These are phyloP conservation scores for Cyanoderma ruficeps DNA, from an alignment of 2,113 vertebrate genomes.

Conservation along the genomic window DNA sequence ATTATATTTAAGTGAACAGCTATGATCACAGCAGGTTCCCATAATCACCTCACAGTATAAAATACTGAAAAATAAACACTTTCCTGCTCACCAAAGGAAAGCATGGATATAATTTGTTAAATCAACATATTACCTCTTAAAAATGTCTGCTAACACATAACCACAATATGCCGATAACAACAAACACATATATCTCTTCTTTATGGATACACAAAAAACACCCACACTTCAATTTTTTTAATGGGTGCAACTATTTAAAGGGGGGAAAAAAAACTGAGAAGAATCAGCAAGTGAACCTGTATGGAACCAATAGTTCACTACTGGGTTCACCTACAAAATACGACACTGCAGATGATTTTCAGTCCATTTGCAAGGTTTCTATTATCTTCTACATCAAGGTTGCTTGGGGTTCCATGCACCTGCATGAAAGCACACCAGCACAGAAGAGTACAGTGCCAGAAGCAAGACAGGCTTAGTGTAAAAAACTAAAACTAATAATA, in stretches of 20 bases:
- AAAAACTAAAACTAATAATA: background rate
- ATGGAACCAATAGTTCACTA: background rate
- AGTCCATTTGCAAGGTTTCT: background rate
- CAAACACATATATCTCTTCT: background rate
- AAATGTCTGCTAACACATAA: background rate
- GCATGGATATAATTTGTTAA: background rate
- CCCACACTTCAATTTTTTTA: background rate
- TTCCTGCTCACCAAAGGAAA: background rate
- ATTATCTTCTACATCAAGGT: background rate
- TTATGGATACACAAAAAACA: background rate
- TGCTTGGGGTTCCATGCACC: background rate
- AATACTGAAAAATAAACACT: constrained; percentile 39
- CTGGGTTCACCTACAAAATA: background rate
- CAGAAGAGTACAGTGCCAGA: background rate
- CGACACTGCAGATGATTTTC: background rate
- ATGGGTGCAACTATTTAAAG: background rate
- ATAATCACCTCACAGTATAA: constrained; percentile 3
- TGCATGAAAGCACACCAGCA: background rate
- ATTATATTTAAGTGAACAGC: background rate
- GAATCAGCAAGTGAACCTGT: background rate
- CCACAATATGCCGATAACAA: background rate
- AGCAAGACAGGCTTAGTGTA: background rate
- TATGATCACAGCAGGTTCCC: constrained; percentile 20
- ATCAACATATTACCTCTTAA: background rate
- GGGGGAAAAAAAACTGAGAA: background rate